A percentile compares a stretch with the other conserved stretches of the same genome.
These are phyloP conservation scores for Sturnira hondurensis DNA, from an alignment of 2,113 vertebrate genomes.

Conservation along the genomic window DNA sequence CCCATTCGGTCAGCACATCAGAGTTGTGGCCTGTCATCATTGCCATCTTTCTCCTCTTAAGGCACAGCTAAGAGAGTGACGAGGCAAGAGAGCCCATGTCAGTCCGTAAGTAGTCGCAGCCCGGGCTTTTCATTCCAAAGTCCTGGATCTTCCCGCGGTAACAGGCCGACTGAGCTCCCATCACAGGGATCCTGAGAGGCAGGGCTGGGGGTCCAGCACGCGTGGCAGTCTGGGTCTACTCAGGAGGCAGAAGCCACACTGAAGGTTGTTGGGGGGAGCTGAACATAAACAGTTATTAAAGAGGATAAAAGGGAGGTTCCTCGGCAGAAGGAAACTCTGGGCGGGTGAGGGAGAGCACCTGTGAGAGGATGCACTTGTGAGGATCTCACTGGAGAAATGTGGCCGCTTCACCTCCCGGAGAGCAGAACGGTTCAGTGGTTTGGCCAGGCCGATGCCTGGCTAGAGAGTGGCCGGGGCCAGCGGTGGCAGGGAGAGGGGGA, in stretches of 20 bases:
- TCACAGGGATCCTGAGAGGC: too few relatives aligned
- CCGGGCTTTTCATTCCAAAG: not conserved
- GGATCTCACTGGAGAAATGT: not conserved
- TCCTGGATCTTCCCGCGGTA: not conserved
- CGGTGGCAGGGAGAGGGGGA: accelerated
- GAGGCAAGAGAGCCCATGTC: not conserved
- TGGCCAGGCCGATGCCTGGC: not conserved
- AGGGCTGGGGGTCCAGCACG: not conserved
- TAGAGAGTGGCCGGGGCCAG: not conserved
- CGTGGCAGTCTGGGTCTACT: not conserved
- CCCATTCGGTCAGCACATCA: too few relatives aligned
- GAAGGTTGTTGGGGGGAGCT: not conserved
- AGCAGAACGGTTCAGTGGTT: not conserved
- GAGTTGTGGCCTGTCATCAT: not conserved
- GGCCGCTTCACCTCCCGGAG: not conserved
- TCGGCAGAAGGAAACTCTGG: not conserved
- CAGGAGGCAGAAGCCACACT: not conserved
- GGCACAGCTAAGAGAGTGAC: not conserved
- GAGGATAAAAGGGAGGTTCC: not conserved
- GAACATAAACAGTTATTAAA: not conserved
- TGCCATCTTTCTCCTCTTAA: not conserved
- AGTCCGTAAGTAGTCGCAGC: too few relatives aligned
- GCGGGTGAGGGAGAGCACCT: not conserved
- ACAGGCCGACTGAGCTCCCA: not conserved
- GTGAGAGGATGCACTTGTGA: not conserved